Evolutionary conservation across 2,888 invertebrate species (phyloP), one percentile per base, ranked within the genome.

Genomic region (Dermolepida albohirtum): DNA sequence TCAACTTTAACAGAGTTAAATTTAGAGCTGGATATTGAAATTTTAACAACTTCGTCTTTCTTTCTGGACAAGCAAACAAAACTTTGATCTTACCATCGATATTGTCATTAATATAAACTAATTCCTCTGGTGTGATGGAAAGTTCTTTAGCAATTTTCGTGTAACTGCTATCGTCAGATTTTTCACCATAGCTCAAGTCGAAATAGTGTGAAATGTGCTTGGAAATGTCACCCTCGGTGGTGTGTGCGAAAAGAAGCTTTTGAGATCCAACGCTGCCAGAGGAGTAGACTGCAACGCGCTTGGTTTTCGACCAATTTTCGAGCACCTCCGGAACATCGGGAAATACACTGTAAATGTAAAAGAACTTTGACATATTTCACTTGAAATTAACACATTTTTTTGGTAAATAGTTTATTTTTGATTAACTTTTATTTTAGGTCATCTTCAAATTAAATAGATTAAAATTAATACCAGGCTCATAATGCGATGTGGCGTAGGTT

Each of bases 181-280:
- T 98, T 34, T 87, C 81, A 0, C 98, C 98, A 67, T 93, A 87
- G 4, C 88, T 88, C 0, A 96, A 96, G 79, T 98, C 97, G 80
- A 95, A 98, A 82, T 94, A 91, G 0, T 90, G 93, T 54, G 88
- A 87, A 67, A 98, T 87, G 65, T 85, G 82, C 49, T 89, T 89
- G 74, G 90, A 84, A 71, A 97, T 80, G 82, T 97, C 91, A 0
- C 97, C 97, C 50, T 88, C 86, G 14, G 85, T 83, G 1, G 95
- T 90, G 81, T 94, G 86, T 0, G 87, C 86, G 81, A 97, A 96
- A 2, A 97, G 86, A 8, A 97, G 86, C 79, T 95, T 93, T 82
- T 98, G 98, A 11, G 97, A 94, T 76, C 92, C 91, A 0, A 95
- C 89, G 65, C 95, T 96, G 52, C 97, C 97, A 27, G 96, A 96